Conservation (phyloP, 2,888 invertebrate species). For the Isotomurus palustris region DNA sequence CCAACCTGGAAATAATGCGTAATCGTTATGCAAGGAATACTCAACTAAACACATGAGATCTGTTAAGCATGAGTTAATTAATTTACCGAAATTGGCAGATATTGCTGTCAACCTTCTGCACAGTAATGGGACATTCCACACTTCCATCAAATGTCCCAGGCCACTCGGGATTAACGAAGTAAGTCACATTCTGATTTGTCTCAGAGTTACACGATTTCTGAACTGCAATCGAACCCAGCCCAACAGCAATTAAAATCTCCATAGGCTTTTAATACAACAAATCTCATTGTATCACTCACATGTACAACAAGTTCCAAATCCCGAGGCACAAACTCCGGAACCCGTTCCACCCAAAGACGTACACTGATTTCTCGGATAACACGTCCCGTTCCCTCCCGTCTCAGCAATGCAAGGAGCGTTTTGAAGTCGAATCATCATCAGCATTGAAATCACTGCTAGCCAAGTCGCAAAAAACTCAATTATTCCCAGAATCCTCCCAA, state of each 20-base stretch:
- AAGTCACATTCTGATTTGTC: constrained; percentile 45
- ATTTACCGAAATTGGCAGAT: constrained; percentile 46
- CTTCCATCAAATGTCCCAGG: constrained; percentile 45
- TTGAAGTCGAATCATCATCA: constrained; percentile 73
- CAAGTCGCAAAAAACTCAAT: constrained; percentile 12
- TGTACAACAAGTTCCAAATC: constrained; percentile 70
- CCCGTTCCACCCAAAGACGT: constrained; percentile 65
- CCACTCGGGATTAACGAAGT: constrained; percentile 45
- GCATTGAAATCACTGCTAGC: constrained; percentile 67
- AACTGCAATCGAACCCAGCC: constrained; percentile 28
- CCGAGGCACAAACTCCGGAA: constrained; percentile 73
- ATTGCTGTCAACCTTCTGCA: constrained; percentile 45
- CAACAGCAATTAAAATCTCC: not conserved
- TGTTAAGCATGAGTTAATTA: not conserved
- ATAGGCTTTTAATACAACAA: not conserved
- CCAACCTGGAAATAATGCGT: constrained; percentile 35
- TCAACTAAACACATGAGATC: no score
- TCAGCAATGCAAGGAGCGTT: constrained; percentile 69
- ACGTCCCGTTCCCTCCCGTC: constrained; percentile 76
- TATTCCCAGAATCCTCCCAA: no score
- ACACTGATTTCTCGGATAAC: constrained; percentile 69
- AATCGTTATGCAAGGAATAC: not conserved
- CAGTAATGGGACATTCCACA: constrained; percentile 45
- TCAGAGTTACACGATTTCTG: constrained; percentile 45
- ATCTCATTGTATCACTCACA: constrained; percentile 56